Conservation (phyloP, 2,888 invertebrate species). For the Ochropleura plecta region DNA sequence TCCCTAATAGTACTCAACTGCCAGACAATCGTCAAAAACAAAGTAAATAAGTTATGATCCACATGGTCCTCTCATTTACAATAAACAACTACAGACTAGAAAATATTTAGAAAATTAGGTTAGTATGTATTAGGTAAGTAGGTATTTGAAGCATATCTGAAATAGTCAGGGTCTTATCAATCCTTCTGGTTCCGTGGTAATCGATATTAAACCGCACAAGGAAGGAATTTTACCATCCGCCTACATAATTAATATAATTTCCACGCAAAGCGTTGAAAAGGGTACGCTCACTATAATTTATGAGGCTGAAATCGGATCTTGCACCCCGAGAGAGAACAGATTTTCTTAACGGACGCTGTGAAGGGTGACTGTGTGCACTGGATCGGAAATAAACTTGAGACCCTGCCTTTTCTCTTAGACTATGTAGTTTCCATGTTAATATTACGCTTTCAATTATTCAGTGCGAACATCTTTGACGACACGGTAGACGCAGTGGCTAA, state of each 20-base stretch:
- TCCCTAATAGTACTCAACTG: too few relatives aligned
- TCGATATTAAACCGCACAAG: not conserved
- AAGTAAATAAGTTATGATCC: too few relatives aligned
- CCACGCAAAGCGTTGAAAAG: slow-evolving; percentile 1
- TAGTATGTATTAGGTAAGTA: too few relatives aligned
- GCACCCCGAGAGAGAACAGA: not conserved
- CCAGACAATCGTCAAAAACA: too few relatives aligned
- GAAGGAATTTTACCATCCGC: slow-evolving; percentile 8
- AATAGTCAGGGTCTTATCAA: not conserved
- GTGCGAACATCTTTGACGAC: not conserved
- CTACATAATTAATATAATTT: slow-evolving; percentile 32
- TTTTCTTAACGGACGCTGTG: slow-evolving; percentile 10
- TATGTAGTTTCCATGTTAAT: slow-evolving; percentile 1
- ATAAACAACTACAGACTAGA: too few relatives aligned
- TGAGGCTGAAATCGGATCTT: slow-evolving; percentile 27
- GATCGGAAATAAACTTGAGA: slow-evolving; percentile 20
- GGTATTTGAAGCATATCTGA: not conserved
- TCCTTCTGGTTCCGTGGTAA: not conserved
- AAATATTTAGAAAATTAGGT: too few relatives aligned
- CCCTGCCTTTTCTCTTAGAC: not conserved
- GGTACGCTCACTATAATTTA: slow-evolving; percentile 32
- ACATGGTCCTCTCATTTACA: too few relatives aligned
- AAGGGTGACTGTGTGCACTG: slow-evolving; percentile 1
- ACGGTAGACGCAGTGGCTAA: too few relatives aligned
- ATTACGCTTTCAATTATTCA: not conserved